These are phyloP conservation scores for Acrocephalus kingi DNA, from an alignment of 2,113 vertebrate genomes.

Conservation along the genomic window DNA sequence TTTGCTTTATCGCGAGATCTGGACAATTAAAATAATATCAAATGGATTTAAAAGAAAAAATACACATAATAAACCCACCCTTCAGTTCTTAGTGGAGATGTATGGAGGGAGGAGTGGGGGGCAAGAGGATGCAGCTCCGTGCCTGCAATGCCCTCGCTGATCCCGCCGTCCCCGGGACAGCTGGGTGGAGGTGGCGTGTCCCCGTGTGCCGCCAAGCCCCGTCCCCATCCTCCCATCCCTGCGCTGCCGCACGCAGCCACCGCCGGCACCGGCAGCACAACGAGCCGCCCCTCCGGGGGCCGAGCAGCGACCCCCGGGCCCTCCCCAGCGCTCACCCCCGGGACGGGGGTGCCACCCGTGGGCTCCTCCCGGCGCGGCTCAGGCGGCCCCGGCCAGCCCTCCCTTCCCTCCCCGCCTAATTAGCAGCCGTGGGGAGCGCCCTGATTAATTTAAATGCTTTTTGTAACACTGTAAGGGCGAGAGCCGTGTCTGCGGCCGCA, in stretches of 20 bases:
- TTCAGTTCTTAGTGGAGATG: background rate
- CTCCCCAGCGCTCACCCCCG: background rate
- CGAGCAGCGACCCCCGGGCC: background rate
- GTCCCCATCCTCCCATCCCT: background rate
- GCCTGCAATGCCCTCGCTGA: background rate
- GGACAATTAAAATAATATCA: background rate
- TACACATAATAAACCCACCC: background rate
- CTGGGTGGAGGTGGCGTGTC: background rate
- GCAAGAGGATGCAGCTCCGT: background rate
- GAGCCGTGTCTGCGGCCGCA: background rate
- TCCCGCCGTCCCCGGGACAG: background rate
- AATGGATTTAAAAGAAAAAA: background rate
- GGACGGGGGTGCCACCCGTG: background rate
- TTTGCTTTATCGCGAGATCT: constrained; percentile 18
- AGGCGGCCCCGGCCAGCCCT: background rate
- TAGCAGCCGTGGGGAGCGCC: constrained; percentile 15
- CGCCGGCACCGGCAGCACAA: background rate
- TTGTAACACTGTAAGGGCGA: constrained; percentile 46
- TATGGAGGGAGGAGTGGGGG: too few species aligned
- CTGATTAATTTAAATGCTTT: constrained; percentile 61
- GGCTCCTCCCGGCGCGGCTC: background rate
- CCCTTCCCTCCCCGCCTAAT: background rate
- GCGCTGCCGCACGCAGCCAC: background rate
- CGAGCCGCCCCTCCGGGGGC: background rate
- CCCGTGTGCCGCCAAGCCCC: background rate